Conservation (phyloP, 2,888 invertebrate genomes). For the Cordylochernes scorpioides region DNA sequence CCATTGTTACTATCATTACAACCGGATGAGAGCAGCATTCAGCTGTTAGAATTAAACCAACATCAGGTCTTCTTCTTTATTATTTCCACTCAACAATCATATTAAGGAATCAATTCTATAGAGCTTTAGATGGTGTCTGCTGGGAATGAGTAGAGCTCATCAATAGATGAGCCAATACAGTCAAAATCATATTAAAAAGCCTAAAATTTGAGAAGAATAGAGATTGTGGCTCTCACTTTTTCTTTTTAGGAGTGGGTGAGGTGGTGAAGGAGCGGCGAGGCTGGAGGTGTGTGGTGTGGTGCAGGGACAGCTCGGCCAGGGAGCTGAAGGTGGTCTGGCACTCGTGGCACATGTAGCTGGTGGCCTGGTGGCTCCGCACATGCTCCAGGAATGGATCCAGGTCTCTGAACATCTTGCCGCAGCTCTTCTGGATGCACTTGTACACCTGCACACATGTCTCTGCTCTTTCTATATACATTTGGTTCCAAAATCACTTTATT, state of each 20-base stretch:
- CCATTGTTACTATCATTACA: too few relatives aligned
- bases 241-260: background rate
- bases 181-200: too few relatives aligned
- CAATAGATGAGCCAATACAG: too few relatives aligned
- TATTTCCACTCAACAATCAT: too few relatives aligned
- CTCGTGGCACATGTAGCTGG: constrained; percentile 34
- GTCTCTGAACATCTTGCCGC: constrained; percentile 32
- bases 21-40: too few relatives aligned
- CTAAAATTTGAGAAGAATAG: background rate
- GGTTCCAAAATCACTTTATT: too few relatives aligned
- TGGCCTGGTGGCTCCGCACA: constrained; percentile 29
- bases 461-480: constrained; percentile 1
- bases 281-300: constrained; percentile 36
- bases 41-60: too few relatives aligned
- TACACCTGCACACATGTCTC: constrained; percentile 24
- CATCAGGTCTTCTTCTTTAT: too few relatives aligned
- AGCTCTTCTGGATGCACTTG: constrained; percentile 37
- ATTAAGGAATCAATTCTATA: too few relatives aligned
- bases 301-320: constrained; percentile 33
- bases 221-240: background rate
- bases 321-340: constrained; percentile 31
- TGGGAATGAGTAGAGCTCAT: too few relatives aligned
- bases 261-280: too few relatives aligned
- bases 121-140: too few relatives aligned
- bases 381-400: constrained; percentile 35